Evolutionary conservation across 2,888 invertebrate species (phyloP).

Genomic region (Tenthredo mesomela): DNA sequence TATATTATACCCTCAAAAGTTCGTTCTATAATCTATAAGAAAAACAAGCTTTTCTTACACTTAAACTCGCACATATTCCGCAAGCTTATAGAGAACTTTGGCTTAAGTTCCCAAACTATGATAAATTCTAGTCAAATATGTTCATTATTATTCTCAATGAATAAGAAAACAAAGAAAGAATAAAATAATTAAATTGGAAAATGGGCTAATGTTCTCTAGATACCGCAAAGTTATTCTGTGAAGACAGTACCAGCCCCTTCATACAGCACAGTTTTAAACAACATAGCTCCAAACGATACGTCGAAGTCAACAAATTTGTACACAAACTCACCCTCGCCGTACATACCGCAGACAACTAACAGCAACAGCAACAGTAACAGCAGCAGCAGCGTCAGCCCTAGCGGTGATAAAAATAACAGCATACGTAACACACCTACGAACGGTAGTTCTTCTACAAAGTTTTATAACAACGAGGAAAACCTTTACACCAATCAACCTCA

Average conservation of each 20-base stretch:
- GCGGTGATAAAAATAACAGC: conserved; percentile 72
- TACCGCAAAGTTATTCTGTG: conserved; percentile 88
- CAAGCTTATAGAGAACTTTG: conserved; percentile 44
- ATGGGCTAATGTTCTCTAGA: conserved; percentile 79
- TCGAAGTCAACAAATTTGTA: conserved; percentile 69
- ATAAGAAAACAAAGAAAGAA: background rate
- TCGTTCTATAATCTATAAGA: conserved; percentile 12
- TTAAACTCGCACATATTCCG: conserved; percentile 8
- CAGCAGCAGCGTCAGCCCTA: conserved; percentile 57
- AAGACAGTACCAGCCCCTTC: conserved; percentile 87
- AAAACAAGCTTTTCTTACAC: conserved; percentile 47
- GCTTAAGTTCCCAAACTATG: conserved; percentile 12
- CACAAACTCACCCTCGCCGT: conserved; percentile 74
- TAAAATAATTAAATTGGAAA: conserved; percentile 46
- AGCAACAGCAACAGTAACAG: conserved; percentile 64
- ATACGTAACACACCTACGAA: conserved; percentile 61
- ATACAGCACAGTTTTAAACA: conserved; percentile 85
- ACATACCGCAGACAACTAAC: conserved; percentile 63
- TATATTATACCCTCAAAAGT: background rate
- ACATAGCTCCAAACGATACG: conserved; percentile 73
- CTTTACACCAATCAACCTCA: conserved; percentile 69
- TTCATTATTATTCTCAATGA: background rate
- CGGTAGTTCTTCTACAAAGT: conserved; percentile 61
- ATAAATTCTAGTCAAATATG: conserved; percentile 33
- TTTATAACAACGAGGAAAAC: conserved; percentile 71